Base-by-base conservation (phyloP, 2,797 vertebrate genomes). In the Enteromius radiatus region DNA sequence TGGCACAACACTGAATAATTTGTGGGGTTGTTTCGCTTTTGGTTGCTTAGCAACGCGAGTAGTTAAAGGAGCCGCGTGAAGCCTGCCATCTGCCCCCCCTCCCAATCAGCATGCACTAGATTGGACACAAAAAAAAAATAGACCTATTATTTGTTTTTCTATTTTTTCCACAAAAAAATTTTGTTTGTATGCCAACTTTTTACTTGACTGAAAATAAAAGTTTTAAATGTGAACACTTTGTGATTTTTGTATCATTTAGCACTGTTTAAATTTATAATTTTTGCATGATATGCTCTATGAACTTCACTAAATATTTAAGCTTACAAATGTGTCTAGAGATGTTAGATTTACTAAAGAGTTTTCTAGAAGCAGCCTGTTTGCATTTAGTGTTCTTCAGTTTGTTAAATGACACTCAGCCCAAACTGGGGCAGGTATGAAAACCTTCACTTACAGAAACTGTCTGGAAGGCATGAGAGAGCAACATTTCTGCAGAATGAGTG, bases 141-240 rank as follows among this genome's bases (percentile, higher is more conserved):
- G 26, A 28, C 15, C 0, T 26, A 61, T 41, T 33, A 14, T 89
- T 85, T 92, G 89, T 79, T 86, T 83, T 2, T 38, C 68, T 52
- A 28, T n/a, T n/a, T 47, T 54, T 31, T 52, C n/a, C 21, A 45
- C 5, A 10, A 38, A n/a, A n/a, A n/a, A 81, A 63, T 1, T 59
- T 61, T 77, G 59, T 81, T 81, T 82, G 75, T 91, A 86, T 70
- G 11, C 10, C 84, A 84, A 80, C 84, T 15, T 84, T 87, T n/a
- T 36, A 15, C 56, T 80, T 86, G 88, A 76, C 68, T 88, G 77
- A 90, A 87, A 93, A 94, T 94, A 95, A 95, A 94, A 93, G 90
- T 89, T 90, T 87, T 88, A 89, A 93, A 85, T 94, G 87, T 88
- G 88, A 93, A 94, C 90, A 91, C 91, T 93, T 93, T 94, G 91